Evolutionary conservation across 1,140 invertebrate genomes (phyloP), one percentile per base, ranked within the genome.

Genomic region (Cotesia glomerata): DNA sequence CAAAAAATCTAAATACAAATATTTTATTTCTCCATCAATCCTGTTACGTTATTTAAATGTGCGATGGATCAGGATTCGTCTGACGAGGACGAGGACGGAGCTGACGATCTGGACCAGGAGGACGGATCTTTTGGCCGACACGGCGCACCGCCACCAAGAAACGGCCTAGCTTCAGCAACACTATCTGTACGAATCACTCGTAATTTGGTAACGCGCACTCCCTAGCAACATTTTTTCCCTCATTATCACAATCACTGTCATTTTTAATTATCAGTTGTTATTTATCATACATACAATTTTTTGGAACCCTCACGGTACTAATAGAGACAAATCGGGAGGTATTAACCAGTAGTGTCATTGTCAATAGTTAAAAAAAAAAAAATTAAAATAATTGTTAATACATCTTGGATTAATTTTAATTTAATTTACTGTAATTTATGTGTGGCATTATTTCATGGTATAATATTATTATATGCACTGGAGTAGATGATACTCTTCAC

Each of bases 181-280:
- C 84, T 86, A 80, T 84, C 85, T 81, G 84, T 86, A 82, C 83
- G 85, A 84, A 81, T 86, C 69, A 82, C 79, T 52, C 81, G 81
- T 79, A 78, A 81, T 80, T 83, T 84, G 85, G 84, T 86, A 86
- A 85, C 82, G 80, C 80, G 83, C 75, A 75, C 73, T 73, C 76
- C 35, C 39, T 34, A 36, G 45, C 54, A 26, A 68, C 11, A 66
- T n/a, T 34, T 16, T 67, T 69, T 71, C 59, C 34, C 18, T 58
- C 56, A 58, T 58, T 18, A 4, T 26, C 56, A 58, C 18, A 7
- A 18, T 9, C 56, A 26, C 56, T n/a, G n/a, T 11, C 56, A 18
- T 5, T 58, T 18, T 18, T 18, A 5, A 54, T 14, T 16, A 54
- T 54, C 52, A 45, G 8, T 45, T 9, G 7, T 45, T 45, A 0